These are phyloP conservation scores for Phocides pigmalion DNA, from an alignment of 1,140 invertebrate species.

Conservation along the genomic window DNA sequence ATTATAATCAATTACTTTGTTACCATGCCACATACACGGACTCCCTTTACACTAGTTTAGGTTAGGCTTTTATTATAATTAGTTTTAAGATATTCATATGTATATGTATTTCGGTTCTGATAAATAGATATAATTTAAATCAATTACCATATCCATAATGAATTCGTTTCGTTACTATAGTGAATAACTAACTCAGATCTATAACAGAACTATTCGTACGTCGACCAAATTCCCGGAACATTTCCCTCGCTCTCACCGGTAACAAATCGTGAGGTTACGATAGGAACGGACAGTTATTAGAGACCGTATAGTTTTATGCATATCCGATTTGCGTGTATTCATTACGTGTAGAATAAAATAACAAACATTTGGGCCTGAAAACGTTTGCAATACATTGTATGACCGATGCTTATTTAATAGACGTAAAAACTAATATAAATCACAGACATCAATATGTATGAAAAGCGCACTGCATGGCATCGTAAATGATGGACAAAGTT, in stretches of 20 bases:
- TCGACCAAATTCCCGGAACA: slow-evolving; percentile 9
- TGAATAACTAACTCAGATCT: neutral
- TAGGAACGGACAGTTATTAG: slow-evolving; percentile 18
- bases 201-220: slow-evolving; percentile 4
- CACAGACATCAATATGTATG: too few species aligned
- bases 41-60: too few species aligned
- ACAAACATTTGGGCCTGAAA: slow-evolving; percentile 3
- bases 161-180: neutral
- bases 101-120: too few species aligned
- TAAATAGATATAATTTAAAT: neutral
- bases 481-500: too few species aligned
- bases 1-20: too few species aligned
- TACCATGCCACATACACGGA: too few species aligned
- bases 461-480: too few species aligned
- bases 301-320: slow-evolving; percentile 20
- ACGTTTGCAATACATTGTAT: slow-evolving; percentile 1
- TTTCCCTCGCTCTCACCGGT: slow-evolving; percentile 3
- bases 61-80: too few species aligned
- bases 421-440: too few species aligned
- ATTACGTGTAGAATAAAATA: slow-evolving; percentile 7
- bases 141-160: neutral
- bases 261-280: slow-evolving; percentile 19
- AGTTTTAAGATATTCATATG: too few species aligned
- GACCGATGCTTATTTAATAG: too few species aligned
- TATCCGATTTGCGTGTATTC: slow-evolving; percentile 14